Evolutionary conservation across 1,140 invertebrate species (phyloP).

Genomic region (Grapholita molesta): DNA sequence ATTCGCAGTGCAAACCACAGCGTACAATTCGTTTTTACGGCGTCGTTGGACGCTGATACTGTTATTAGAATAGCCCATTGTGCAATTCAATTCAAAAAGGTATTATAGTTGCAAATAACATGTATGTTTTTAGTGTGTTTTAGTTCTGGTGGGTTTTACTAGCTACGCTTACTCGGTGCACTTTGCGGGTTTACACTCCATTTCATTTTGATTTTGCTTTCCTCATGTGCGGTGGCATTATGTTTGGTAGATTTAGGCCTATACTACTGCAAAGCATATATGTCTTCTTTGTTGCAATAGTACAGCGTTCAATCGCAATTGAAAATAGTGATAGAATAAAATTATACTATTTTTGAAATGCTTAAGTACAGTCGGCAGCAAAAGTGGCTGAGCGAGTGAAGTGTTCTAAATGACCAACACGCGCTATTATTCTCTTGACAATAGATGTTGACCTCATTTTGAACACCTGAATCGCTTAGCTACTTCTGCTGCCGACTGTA

Average conservation of each 20-base stretch:
- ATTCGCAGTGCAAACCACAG: constrained; percentile 28
- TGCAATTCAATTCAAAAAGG: not conserved
- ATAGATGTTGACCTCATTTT: too few species aligned
- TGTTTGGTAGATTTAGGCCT: not conserved
- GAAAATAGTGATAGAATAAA: too few species aligned
- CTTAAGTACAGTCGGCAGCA: too few species aligned
- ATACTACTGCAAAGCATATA: not conserved
- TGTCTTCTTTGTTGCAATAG: too few species aligned
- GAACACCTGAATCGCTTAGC: too few species aligned
- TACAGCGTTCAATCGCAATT: too few species aligned
- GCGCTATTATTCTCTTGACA: too few species aligned
- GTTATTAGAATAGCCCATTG: constrained; percentile 23
- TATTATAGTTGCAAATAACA: not conserved
- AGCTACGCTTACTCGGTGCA: not conserved
- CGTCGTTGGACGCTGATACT: constrained; percentile 22
- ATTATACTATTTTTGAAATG: too few species aligned
- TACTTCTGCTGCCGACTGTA: too few species aligned
- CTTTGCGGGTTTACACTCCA: constrained; percentile 14
- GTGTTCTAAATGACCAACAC: too few species aligned
- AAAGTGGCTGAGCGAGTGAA: too few species aligned
- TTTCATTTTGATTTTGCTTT: constrained; percentile 9
- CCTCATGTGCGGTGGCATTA: not conserved
- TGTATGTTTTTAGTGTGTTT: not conserved
- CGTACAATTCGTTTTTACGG: constrained; percentile 30
- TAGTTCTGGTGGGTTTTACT: not conserved